A percentile compares a stretch with the other conserved stretches of the same genome.
Evolutionary conservation across 2,888 invertebrate species (phyloP).

Genomic region (Ganaspis brasiliensis): DNA sequence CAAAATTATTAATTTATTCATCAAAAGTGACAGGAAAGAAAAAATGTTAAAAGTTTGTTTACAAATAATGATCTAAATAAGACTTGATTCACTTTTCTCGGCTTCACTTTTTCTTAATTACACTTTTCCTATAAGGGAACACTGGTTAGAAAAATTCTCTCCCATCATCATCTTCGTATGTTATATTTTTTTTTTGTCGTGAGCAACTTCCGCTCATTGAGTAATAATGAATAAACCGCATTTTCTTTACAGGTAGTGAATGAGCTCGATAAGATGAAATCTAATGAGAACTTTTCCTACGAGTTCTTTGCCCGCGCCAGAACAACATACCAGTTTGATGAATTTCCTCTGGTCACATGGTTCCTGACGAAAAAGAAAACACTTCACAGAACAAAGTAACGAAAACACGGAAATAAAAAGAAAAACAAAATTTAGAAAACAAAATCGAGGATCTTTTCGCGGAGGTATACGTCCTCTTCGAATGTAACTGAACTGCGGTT

Average conservation of each 20-base stretch:
- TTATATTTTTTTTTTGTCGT: background rate
- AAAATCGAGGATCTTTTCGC: constrained; percentile 42
- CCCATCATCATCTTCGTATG: background rate
- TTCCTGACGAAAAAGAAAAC: constrained; percentile 2
- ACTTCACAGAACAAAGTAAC: constrained; percentile 19
- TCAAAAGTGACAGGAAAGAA: too few species aligned
- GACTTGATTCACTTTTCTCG: constrained; percentile 10
- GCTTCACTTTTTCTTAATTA: constrained; percentile 28
- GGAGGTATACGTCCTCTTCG: constrained; percentile 32
- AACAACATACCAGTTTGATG: constrained; percentile 43
- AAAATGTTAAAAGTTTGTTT: background rate
- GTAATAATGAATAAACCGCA: constrained; percentile 26
- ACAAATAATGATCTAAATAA: background rate
- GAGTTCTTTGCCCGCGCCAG: constrained; percentile 6
- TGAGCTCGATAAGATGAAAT: constrained; percentile 13
- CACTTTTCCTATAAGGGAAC: background rate
- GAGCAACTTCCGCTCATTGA: constrained; percentile 35
- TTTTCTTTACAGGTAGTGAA: constrained; percentile 26
- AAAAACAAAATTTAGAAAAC: background rate
- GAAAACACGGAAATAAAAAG: background rate
- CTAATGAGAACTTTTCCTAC: constrained; percentile 25
- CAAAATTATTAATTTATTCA: too few species aligned
- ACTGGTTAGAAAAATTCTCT: constrained; percentile 13
- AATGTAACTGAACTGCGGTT: constrained; percentile 48
- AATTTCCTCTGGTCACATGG: constrained; percentile 34